These are phyloP conservation scores for Hyposmocoma kahamanoa DNA, from an alignment of 1,140 invertebrate species.

Conservation along the genomic window DNA sequence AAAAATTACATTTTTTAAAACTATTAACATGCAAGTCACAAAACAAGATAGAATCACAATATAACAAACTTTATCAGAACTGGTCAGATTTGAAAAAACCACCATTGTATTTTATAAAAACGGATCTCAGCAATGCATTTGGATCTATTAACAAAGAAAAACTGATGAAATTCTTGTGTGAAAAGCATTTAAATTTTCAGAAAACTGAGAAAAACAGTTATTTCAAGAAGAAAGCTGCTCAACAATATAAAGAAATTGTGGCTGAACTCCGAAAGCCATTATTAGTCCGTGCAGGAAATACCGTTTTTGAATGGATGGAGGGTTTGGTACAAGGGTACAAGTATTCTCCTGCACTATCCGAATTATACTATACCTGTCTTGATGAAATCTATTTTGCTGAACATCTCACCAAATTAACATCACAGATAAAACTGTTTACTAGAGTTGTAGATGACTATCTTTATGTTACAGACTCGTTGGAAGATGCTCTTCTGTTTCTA, in stretches of 20 bases:
- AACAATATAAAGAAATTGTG: slow-evolving; percentile 49
- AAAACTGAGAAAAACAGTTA: slow-evolving; percentile 31
- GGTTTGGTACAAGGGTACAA: slow-evolving; percentile 68
- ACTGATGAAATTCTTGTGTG: slow-evolving; percentile 44
- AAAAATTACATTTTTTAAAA: slow-evolving; percentile 44
- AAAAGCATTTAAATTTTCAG: slow-evolving; percentile 40
- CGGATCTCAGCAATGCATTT: slow-evolving; percentile 68
- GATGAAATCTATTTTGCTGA: slow-evolving; percentile 54
- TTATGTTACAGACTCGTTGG: slow-evolving; percentile 55
- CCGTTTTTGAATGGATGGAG: slow-evolving; percentile 61
- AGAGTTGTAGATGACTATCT: slow-evolving; percentile 70
- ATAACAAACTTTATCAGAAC: slow-evolving; percentile 28
- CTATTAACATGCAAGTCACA: slow-evolving; percentile 27
- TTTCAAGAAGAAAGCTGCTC: slow-evolving; percentile 43
- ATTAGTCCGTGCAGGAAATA: slow-evolving; percentile 54
- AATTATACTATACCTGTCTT: slow-evolving; percentile 59
- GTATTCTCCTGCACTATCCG: slow-evolving; percentile 67
- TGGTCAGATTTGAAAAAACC: slow-evolving; percentile 53
- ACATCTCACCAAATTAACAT: slow-evolving; percentile 27
- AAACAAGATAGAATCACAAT: slow-evolving; percentile 41
- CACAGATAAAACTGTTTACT: slow-evolving; percentile 45
- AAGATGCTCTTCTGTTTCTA: slow-evolving; percentile 53
- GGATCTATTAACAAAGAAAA: slow-evolving; percentile 54
- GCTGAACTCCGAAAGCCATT: slow-evolving; percentile 52
- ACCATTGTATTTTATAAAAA: slow-evolving; percentile 66